phyloP scores from a whole-genome alignment of 2,113 vertebrate genomes.

The Trochalopteron elliotii region DNA sequence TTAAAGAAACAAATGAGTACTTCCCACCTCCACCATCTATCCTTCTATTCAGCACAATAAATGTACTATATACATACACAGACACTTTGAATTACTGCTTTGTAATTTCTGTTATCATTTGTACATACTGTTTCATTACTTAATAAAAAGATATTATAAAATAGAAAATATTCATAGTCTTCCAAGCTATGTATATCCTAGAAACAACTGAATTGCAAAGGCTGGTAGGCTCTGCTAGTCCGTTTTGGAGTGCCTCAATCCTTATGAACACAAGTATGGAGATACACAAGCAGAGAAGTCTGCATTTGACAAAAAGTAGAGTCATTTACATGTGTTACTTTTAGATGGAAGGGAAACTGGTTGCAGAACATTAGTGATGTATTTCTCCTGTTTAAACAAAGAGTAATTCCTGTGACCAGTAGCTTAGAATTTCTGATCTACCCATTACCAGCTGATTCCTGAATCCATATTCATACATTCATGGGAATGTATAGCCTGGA shows the following conservation, averaged over 20 bases:
- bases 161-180: neutral
- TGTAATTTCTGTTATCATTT: conserved; percentile 5
- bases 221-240: neutral
- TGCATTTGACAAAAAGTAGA: neutral
- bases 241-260: neutral
- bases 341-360: neutral
- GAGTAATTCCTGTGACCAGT: neutral
- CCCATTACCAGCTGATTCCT: neutral
- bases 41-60: neutral
- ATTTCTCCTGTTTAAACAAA: neutral
- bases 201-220: neutral
- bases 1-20: conserved; percentile 23
- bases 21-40: conserved; percentile 10
- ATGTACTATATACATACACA: neutral
- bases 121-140: neutral
- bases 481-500: neutral
- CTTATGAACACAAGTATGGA: neutral
- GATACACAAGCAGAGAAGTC: neutral
- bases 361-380: neutral
- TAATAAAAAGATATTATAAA: neutral
- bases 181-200: neutral
- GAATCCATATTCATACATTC: neutral
- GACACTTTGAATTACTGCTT: neutral
- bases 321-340: neutral
- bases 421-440: neutral